A percentile compares a stretch with the other conserved stretches of the same genome.
Evolutionary conservation across 2,113 vertebrate genomes (phyloP).

Genomic region (Pluvialis apricaria): DNA sequence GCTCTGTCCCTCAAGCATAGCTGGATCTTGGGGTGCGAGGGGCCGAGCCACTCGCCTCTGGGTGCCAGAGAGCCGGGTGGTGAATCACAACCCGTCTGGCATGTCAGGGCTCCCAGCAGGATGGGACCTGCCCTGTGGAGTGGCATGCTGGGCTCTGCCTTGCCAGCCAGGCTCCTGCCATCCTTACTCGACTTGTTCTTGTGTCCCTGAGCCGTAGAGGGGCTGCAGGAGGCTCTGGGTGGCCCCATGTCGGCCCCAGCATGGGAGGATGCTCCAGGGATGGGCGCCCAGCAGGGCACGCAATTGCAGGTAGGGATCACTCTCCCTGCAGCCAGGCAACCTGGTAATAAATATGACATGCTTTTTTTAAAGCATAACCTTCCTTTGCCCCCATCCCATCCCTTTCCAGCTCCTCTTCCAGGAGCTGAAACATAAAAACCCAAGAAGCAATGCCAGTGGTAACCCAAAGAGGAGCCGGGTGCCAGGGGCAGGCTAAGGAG

Average conservation of each 20-base stretch:
- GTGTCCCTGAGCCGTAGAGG: not conserved
- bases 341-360: rapidly evolving
- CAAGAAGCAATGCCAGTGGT: not conserved
- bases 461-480: not conserved
- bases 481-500: not conserved
- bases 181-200: rapidly evolving
- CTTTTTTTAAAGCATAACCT: not conserved
- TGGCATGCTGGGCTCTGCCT: not conserved
- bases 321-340: not conserved
- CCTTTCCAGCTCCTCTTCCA: not conserved
- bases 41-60: not conserved
- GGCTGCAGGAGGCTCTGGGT: not conserved
- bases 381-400: rapidly evolving
- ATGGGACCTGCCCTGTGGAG: not conserved
- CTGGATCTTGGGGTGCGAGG: not conserved
- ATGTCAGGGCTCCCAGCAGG: not conserved
- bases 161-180: not conserved
- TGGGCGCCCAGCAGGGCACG: rapidly evolving
- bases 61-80: not conserved
- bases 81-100: not conserved
- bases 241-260: rapidly evolving
- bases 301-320: rapidly evolving
- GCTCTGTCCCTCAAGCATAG: not conserved
- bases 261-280: not conserved
- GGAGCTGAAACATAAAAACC: not conserved